Evolutionary conservation across 2,113 vertebrate genomes (phyloP).

Genomic region (Strix aluco): DNA sequence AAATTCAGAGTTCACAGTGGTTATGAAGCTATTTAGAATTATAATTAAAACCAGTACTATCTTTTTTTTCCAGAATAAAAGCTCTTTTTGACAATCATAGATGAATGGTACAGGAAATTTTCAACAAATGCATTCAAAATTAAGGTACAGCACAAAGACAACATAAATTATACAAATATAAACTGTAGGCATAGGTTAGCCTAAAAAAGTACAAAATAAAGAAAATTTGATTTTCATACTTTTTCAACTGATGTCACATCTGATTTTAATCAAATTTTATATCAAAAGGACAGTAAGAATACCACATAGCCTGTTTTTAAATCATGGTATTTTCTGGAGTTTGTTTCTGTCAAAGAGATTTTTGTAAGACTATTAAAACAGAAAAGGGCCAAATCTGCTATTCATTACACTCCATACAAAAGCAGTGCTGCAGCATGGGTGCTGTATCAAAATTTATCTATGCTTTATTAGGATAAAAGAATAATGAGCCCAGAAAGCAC

Average conservation of each 20-base stretch:
- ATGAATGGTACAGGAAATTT: slow-evolving; percentile 78
- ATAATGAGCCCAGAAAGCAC: not conserved
- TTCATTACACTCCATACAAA: not conserved
- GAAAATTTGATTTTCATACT: slow-evolving; percentile 71
- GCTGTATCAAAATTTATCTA: not conserved
- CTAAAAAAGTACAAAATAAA: slow-evolving; percentile 59
- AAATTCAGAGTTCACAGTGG: slow-evolving; percentile 78
- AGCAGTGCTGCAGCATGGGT: not conserved
- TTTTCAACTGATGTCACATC: slow-evolving; percentile 65
- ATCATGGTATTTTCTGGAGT: slow-evolving; percentile 66
- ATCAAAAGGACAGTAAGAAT: slow-evolving; percentile 67
- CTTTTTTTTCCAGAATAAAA: slow-evolving; percentile 74
- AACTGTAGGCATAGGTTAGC: slow-evolving; percentile 62
- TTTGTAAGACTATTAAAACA: slow-evolving; percentile 31
- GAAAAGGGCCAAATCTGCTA: slow-evolving; percentile 26
- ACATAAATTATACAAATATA: slow-evolving; percentile 70
- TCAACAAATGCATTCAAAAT: slow-evolving; percentile 78
- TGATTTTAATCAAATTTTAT: slow-evolving; percentile 73
- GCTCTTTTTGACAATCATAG: slow-evolving; percentile 75
- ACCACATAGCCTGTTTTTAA: slow-evolving; percentile 30
- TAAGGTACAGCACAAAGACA: slow-evolving; percentile 72
- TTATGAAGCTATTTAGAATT: slow-evolving; percentile 81
- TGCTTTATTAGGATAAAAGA: not conserved
- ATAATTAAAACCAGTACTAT: slow-evolving; percentile 82
- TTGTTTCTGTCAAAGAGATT: slow-evolving; percentile 62